Base-by-base conservation (phyloP, 1,140 invertebrate species). In the Drosophila biarmipes region DNA sequence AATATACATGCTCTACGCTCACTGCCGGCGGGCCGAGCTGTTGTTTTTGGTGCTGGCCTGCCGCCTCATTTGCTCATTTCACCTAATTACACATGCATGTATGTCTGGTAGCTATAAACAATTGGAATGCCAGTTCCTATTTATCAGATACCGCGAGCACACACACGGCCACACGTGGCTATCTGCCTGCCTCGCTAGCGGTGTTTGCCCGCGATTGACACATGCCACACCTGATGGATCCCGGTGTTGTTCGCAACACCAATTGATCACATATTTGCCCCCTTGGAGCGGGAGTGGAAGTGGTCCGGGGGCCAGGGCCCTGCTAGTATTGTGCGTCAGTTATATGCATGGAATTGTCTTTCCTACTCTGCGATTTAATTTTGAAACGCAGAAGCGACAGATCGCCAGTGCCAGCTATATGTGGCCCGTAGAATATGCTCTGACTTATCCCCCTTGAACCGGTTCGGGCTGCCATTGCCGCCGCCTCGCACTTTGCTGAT, bases 51-150 rank as follows among this genome's bases (percentile, higher is more conserved):
- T 55, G 51, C 40, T 80, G 61, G 31, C 14, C 48, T 29, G 45
- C 45, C 57, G 64, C 63, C 66, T 69, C 66, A 69, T 69, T 72
- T 58, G 35, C 72, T 61, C 72, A 76, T 76, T 76, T 77, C 78
- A 81, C 52, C 75, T 67, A 84, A 84, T 78, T 87, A 81, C 78
- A 85, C 67, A 81, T 84, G 80, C 55, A 72, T 59, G 42, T 56
- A 40, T 37, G 53, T 12, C 29, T 49, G 46, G 35, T 51, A 31
- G 51, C 58, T 38, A 66, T 62, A 67, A 63, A 24, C 63, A 61
- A 51, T 59, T 38, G 35, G 57, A 31, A 63, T 29, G 24, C 71
- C 66, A 73, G 69, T 73, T 64, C 58, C 58, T 64, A 75, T 75
- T 56, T 75, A 66, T 75, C 72, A 74, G 46, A 52, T 51, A 59